These are phyloP conservation scores for Nebria ingens DNA, from an alignment of 1,140 invertebrate species.

Conservation along the genomic window DNA sequence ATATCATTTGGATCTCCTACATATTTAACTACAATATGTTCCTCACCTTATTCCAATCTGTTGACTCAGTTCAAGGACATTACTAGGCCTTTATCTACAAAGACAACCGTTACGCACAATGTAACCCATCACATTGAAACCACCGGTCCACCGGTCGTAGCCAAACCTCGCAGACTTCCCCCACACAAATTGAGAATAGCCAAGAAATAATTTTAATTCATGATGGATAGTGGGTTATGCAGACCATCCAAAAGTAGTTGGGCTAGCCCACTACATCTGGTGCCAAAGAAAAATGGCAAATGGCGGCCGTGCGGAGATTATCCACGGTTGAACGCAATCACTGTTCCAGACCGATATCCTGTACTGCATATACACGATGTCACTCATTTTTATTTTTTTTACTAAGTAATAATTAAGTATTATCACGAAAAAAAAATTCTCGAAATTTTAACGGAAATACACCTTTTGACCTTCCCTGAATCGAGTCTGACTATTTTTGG, in stretches of 20 bases:
- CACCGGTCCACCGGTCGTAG: conserved; percentile 27
- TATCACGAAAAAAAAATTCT: too few species aligned
- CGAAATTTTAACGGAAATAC: too few species aligned
- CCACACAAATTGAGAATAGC: conserved; percentile 24
- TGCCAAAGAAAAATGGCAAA: conserved; percentile 30
- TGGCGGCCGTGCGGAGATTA: conserved; percentile 37
- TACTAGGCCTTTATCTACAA: too few species aligned
- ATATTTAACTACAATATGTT: too few species aligned
- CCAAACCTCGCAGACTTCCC: conserved; percentile 27
- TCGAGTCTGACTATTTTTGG: too few species aligned
- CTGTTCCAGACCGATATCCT: conserved; percentile 29
- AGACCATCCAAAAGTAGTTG: conserved; percentile 33
- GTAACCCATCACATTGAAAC: conserved; percentile 28
- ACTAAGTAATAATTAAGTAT: too few species aligned
- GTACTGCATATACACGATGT: conserved; percentile 19
- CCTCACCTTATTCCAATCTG: too few species aligned
- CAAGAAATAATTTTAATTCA: conserved; percentile 22
- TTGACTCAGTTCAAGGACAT: too few species aligned
- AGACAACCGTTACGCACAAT: too few species aligned
- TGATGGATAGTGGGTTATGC: conserved; percentile 25
- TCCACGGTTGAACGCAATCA: conserved; percentile 33
- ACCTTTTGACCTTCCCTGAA: too few species aligned
- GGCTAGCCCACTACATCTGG: conserved; percentile 36
- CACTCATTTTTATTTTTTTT: too few species aligned
- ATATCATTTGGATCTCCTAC: too few species aligned